Conservation (phyloP, 2,113 vertebrate genomes). For the Ictidomys tridecemlineatus region DNA sequence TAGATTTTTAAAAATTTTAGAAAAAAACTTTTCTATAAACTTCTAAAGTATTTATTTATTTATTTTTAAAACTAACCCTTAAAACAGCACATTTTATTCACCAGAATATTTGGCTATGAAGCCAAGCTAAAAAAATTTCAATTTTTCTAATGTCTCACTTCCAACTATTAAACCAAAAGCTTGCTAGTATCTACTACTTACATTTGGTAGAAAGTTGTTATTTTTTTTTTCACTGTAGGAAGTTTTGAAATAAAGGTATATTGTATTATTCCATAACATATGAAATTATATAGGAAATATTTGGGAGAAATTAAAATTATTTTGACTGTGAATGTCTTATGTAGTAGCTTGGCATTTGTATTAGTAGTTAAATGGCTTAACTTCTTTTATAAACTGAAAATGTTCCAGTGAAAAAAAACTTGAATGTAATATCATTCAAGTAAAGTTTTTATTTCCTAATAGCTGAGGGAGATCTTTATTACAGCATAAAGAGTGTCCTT, state of each 20-base stretch:
- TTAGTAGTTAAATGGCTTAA: conserved; percentile 25
- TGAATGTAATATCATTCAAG: conserved; percentile 9
- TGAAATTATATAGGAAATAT: conserved; percentile 50
- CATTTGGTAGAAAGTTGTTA: neutral
- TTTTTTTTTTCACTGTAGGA: neutral
- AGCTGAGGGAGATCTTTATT: neutral
- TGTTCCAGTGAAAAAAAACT: neutral
- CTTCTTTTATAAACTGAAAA: conserved; percentile 33
- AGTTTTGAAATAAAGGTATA: conserved; percentile 7
- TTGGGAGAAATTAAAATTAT: conserved; percentile 30
- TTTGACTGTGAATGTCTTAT: conserved; percentile 45
- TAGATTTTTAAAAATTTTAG: conserved; percentile 36
- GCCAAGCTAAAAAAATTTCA: neutral
- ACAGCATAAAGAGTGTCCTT: neutral
- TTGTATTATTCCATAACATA: neutral
- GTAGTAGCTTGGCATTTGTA: neutral
- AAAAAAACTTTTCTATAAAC: neutral
- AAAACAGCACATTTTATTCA: conserved; percentile 7
- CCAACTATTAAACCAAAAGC: conserved; percentile 15
- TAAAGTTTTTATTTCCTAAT: conserved; percentile 42
- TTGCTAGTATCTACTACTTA: conserved; percentile 19
- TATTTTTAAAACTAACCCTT: neutral
- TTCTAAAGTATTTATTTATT: neutral
- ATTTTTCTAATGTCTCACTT: conserved; percentile 30
- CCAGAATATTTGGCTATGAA: neutral